Percentiles rank a stretch among this genome's conserved stretches.
Evolutionary conservation across 2,113 vertebrate species (phyloP).

Genomic region (Crotophaga sulcirostris): DNA sequence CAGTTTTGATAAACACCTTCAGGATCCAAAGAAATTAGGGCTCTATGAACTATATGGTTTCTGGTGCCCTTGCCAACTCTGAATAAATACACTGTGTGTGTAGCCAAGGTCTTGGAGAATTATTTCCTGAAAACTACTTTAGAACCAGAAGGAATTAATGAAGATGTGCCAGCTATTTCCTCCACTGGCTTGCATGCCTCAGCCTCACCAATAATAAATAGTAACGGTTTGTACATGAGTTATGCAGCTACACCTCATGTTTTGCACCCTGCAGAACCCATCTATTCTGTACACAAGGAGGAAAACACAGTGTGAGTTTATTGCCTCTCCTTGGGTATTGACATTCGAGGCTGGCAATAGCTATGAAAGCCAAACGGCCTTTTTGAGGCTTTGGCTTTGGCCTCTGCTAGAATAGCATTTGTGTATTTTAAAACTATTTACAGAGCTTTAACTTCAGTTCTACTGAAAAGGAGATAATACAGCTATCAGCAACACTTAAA

Average conservation of each 20-base stretch:
- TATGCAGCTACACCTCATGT: conserved; percentile 25
- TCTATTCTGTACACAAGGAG: not conserved
- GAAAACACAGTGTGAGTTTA: not conserved
- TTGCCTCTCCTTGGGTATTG: not conserved
- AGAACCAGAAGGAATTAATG: conserved; percentile 69
- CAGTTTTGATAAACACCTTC: conserved; percentile 16
- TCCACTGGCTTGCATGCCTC: conserved; percentile 17
- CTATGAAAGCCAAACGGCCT: not conserved
- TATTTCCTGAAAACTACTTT: conserved; percentile 67
- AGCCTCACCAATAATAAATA: conserved; percentile 54
- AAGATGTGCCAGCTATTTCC: conserved; percentile 69
- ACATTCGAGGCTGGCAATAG: not conserved
- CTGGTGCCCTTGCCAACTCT: conserved; percentile 48
- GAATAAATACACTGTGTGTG: conserved; percentile 43
- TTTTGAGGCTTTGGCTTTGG: not conserved
- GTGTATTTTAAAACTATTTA: conserved; percentile 5
- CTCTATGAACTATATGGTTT: conserved; percentile 36
- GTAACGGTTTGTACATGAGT: conserved; percentile 42
- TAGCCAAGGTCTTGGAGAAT: conserved; percentile 59
- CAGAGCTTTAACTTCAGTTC: not conserved
- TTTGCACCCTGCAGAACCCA: conserved; percentile 8
- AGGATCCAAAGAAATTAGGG: not conserved
- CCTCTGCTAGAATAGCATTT: not conserved
- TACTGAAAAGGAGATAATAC: not conserved
- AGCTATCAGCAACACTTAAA: not conserved